phyloP scores from a whole-genome alignment of 2,113 vertebrate species.

The Upupa epops region DNA sequence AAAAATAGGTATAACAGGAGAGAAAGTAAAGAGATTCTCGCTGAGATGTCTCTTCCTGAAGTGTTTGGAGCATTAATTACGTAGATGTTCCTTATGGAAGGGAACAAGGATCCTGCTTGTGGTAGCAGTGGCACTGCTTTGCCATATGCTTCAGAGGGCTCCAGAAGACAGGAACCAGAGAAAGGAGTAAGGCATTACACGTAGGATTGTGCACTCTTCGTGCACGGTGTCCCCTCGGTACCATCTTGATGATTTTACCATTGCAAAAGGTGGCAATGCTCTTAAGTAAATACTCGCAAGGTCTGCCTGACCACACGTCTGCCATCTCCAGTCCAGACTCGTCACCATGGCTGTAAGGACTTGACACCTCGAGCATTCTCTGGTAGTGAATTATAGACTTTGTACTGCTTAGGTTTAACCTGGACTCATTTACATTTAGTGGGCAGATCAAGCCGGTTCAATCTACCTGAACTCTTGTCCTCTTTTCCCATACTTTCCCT shows the following conservation, averaged over 20 bases:
- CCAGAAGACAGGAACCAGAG: not conserved
- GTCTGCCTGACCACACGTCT: not conserved
- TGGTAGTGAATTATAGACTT: not conserved
- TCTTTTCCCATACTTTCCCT: not conserved
- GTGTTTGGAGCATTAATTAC: not conserved
- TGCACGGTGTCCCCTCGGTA: not conserved
- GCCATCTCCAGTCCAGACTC: not conserved
- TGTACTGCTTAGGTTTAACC: not conserved
- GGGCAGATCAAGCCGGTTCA: not conserved
- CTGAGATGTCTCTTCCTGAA: not conserved
- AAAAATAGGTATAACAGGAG: not conserved
- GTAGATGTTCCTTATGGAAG: not conserved
- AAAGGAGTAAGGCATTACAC: not conserved
- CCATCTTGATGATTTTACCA: not conserved
- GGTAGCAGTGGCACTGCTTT: not conserved
- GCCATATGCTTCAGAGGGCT: not conserved
- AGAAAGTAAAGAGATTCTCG: not conserved
- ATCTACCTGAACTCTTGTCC: not conserved
- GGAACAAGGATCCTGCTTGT: not conserved
- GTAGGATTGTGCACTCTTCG: not conserved
- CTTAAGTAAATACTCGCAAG: not conserved
- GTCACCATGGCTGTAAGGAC: not conserved
- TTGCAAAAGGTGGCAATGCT: not conserved
- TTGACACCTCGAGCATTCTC: not conserved
- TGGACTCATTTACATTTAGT: not conserved